Conservation (phyloP, 1,140 invertebrate species). For the Eumeta japonica region DNA sequence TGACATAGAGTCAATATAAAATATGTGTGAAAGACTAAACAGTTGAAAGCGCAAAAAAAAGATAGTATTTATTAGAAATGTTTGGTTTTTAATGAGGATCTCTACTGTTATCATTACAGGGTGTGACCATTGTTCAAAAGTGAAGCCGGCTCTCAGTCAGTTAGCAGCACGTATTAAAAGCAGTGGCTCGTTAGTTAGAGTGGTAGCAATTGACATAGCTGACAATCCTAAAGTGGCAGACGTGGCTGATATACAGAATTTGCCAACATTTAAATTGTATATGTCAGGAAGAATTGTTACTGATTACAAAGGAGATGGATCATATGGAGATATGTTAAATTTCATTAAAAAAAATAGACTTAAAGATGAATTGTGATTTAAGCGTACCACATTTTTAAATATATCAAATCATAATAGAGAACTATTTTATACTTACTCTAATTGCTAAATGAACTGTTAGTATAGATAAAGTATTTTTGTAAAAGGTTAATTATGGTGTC, state of each 20-base stretch:
- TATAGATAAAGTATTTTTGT: too few relatives aligned
- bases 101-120: constrained; percentile 67
- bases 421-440: too few relatives aligned
- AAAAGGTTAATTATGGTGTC: too few relatives aligned
- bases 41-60: too few relatives aligned
- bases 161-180: constrained; percentile 70
- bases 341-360: constrained; percentile 28
- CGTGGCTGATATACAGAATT: constrained; percentile 71
- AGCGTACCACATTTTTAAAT: too few relatives aligned
- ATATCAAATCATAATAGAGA: too few relatives aligned
- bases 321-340: constrained; percentile 25
- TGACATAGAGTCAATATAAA: too few relatives aligned
- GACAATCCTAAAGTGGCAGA: constrained; percentile 65
- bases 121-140: constrained; percentile 86
- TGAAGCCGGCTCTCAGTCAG: constrained; percentile 77
- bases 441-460: too few relatives aligned
- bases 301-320: constrained; percentile 71
- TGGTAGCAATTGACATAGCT: constrained; percentile 81
- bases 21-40: too few relatives aligned
- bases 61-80: too few relatives aligned
- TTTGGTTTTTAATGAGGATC: too few relatives aligned
- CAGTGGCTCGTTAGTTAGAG: constrained; percentile 66
- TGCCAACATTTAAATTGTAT: constrained; percentile 85
- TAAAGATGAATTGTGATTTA: constrained; percentile 41
- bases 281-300: constrained; percentile 67